A percentile compares a stretch with the other conserved stretches of the same genome.
phyloP scores from a whole-genome alignment of 1,140 invertebrate genomes.

The Drosophila nigromelanica region DNA sequence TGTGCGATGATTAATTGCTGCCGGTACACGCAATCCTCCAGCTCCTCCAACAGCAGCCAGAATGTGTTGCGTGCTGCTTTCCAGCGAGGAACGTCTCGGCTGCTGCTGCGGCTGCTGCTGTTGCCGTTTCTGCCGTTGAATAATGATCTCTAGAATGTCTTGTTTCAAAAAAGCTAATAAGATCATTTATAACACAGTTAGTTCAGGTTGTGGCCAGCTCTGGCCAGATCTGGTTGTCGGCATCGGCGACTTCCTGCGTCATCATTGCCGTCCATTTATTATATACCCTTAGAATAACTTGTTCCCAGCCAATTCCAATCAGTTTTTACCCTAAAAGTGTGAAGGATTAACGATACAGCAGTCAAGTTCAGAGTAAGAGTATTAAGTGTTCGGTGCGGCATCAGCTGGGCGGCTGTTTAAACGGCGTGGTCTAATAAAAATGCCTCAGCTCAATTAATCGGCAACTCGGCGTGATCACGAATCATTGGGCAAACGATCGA shows the following conservation, averaged over 20 bases:
- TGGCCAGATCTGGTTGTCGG: conserved; percentile 19
- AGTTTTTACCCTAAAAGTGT: neutral
- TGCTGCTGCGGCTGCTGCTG: conserved; percentile 10
- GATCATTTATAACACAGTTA: conserved; percentile 82
- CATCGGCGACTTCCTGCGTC: conserved; percentile 60
- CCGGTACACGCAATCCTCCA: conserved; percentile 66
- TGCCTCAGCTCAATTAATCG: conserved; percentile 74
- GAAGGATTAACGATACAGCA: conserved; percentile 7
- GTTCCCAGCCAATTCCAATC: conserved; percentile 1
- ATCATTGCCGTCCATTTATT: conserved; percentile 40
- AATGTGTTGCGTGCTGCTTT: conserved; percentile 51
- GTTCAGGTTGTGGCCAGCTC: conserved; percentile 54
- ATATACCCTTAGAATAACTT: conserved; percentile 16
- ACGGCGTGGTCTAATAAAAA: conserved; percentile 66
- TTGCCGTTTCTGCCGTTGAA: conserved; percentile 58
- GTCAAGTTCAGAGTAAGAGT: neutral
- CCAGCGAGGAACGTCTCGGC: conserved; percentile 22
- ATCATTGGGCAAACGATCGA: conserved; percentile 38
- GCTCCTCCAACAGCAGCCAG: conserved; percentile 28
- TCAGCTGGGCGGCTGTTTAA: neutral
- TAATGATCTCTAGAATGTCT: conserved; percentile 80
- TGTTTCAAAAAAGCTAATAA: conserved; percentile 82
- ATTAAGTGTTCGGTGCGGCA: neutral
- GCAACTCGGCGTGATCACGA: conserved; percentile 48
- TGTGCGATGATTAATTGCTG: conserved; percentile 81